Conservation (phyloP, 2,797 vertebrate species). For the Pseudomugil gertrudae region DNA sequence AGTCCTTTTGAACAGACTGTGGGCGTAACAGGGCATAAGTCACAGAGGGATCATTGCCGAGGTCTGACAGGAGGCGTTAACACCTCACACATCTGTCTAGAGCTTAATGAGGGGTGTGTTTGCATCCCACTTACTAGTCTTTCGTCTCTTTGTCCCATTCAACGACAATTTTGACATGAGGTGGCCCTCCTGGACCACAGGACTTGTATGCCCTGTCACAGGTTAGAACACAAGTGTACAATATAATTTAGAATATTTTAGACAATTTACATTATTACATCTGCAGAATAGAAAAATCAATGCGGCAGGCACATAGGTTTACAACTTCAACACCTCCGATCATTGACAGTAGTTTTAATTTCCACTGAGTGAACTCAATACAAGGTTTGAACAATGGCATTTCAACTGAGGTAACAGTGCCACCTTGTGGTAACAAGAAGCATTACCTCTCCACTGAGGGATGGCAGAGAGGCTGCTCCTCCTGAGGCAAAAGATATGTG, state of each 20-base stretch:
- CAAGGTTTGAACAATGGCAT: slow-evolving; percentile 18
- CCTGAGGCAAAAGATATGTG: slow-evolving; percentile 96
- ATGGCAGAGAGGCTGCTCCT: slow-evolving; percentile 95
- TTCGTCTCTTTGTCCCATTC: slow-evolving; percentile 99
- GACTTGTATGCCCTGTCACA: slow-evolving; percentile 90
- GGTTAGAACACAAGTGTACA: slow-evolving; percentile 14
- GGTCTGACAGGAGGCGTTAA: slow-evolving; percentile 5
- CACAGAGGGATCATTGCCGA: slow-evolving; percentile 30
- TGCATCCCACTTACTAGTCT: slow-evolving; percentile 90
- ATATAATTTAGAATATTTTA: slow-evolving; percentile 1
- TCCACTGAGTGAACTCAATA: slow-evolving; percentile 30
- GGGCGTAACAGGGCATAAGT: slow-evolving; percentile 26
- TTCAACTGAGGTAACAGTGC: slow-evolving; percentile 14
- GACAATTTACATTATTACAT: slow-evolving; percentile 1
- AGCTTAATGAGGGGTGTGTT: slow-evolving; percentile 9
- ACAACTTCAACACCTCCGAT: slow-evolving; percentile 24
- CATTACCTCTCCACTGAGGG: slow-evolving; percentile 94
- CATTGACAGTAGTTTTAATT: slow-evolving; percentile 27
- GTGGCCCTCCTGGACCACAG: slow-evolving; percentile 92
- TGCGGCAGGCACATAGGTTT: slow-evolving; percentile 19
- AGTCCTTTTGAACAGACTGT: slow-evolving; percentile 92
- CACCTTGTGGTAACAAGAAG: slow-evolving; percentile 43
- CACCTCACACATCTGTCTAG: slow-evolving; percentile 13
- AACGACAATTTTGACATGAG: slow-evolving; percentile 96
- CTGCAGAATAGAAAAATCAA: slow-evolving; percentile 14